A percentile compares a stretch with the other conserved stretches of the same genome.
Conservation (phyloP, 2,113 vertebrate genomes). For the Tonatia bakeri region DNA sequence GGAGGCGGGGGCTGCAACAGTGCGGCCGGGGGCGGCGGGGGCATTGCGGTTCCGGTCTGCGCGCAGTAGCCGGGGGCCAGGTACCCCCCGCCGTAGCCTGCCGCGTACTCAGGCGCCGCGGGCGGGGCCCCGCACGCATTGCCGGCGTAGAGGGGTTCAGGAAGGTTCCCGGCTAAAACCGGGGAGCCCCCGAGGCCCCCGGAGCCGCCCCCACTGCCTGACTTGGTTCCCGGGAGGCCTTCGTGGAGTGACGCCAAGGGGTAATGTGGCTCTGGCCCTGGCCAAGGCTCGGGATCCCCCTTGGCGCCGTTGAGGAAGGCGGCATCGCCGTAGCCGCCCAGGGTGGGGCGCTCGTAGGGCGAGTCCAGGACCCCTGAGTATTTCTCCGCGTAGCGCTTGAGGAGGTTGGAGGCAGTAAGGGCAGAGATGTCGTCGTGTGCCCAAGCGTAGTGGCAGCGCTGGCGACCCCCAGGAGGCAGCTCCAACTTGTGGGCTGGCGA, state of each 20-base stretch:
- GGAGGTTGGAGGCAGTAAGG: conserved; percentile 95
- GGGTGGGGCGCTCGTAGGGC: conserved; percentile 88
- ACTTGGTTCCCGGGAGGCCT: conserved; percentile 84
- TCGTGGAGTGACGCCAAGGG: conserved; percentile 87
- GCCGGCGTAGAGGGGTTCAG: conserved; percentile 89
- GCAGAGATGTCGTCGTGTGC: conserved; percentile 98
- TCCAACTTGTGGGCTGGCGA: conserved; percentile 96
- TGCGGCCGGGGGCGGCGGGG: conserved; percentile 81
- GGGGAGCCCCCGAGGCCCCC: conserved; percentile 84
- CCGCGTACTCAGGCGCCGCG: conserved; percentile 87
- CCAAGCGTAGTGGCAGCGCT: conserved; percentile 94
- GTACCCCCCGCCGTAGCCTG: conserved; percentile 90
- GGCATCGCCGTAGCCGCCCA: conserved; percentile 84
- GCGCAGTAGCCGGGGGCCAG: conserved; percentile 92
- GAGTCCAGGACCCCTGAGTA: conserved; percentile 92
- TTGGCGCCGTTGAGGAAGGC: conserved; percentile 90
- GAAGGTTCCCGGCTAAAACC: conserved; percentile 84
- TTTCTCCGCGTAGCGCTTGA: conserved; percentile 98
- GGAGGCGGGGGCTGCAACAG: conserved; percentile 78
- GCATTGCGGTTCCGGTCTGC: conserved; percentile 86
- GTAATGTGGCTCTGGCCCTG: conserved; percentile 85
- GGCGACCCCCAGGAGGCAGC: conserved; percentile 84
- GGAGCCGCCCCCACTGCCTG: conserved; percentile 78
- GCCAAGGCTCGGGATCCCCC: conserved; percentile 91
- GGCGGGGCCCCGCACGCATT: conserved; percentile 78